These are phyloP conservation scores for Callionymus lyra DNA, from an alignment of 2,113 vertebrate genomes.

Conservation along the genomic window DNA sequence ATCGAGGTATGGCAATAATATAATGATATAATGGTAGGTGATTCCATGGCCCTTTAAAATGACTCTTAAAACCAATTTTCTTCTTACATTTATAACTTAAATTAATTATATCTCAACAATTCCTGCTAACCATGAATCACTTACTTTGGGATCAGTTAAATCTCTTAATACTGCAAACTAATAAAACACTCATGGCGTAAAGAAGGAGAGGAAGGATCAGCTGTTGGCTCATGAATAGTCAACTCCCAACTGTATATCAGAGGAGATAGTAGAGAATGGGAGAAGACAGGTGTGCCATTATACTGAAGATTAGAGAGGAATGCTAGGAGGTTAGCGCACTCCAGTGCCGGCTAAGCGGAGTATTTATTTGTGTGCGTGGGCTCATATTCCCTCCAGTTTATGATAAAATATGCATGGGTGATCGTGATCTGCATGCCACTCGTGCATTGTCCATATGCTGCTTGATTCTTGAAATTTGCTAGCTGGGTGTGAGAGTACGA, in stretches of 20 bases:
- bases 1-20: too few relatives aligned
- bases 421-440: conserved; percentile 25
- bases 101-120: too few relatives aligned
- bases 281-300: conserved; percentile 57
- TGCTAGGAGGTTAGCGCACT: conserved; percentile 37
- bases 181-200: conserved; percentile 8
- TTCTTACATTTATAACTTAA: too few relatives aligned
- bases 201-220: conserved; percentile 11
- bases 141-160: too few relatives aligned
- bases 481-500: conserved; percentile 24
- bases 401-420: conserved; percentile 21
- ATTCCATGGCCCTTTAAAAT: too few relatives aligned
- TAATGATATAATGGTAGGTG: too few relatives aligned
- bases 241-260: conserved; percentile 7
- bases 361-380: conserved; percentile 1
- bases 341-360: conserved; percentile 8
- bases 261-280: conserved; percentile 31
- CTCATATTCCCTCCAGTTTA: conserved; percentile 18
- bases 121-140: too few relatives aligned
- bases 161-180: too few relatives aligned
- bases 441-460: conserved; percentile 22
- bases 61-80: too few relatives aligned
- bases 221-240: conserved; percentile 36
- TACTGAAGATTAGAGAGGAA: conserved; percentile 48
- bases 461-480: conserved; percentile 34